Percentiles rank a stretch among this genome's conserved stretches.
Evolutionary conservation across 2,797 vertebrate genomes (phyloP).

Genomic region (Nasua narica): DNA sequence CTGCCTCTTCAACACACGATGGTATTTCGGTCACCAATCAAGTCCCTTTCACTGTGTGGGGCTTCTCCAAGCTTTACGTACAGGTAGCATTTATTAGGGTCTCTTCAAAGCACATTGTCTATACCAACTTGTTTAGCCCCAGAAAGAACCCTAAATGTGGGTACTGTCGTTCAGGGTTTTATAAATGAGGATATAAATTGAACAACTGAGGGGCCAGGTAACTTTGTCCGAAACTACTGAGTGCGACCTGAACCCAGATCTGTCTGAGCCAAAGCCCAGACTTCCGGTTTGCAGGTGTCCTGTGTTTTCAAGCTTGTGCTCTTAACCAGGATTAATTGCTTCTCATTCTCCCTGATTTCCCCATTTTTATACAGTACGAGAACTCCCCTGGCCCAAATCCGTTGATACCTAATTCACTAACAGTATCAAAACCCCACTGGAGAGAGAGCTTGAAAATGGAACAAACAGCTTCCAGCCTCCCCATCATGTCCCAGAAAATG

Average conservation of each 20-base stretch:
- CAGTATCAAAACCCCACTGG: neutral
- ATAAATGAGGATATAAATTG: neutral
- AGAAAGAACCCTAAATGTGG: neutral
- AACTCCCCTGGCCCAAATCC: slow-evolving; percentile 38
- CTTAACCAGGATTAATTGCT: neutral
- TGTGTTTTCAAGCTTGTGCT: neutral
- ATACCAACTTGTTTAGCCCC: neutral
- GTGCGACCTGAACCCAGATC: neutral
- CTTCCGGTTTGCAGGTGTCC: neutral
- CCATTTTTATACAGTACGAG: slow-evolving; percentile 21
- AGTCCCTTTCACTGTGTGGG: neutral
- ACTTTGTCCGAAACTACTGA: neutral
- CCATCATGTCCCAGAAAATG: neutral
- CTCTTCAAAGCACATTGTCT: neutral
- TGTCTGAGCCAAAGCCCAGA: neutral
- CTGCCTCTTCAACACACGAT: neutral
- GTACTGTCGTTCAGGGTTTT: neutral
- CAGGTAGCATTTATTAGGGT: neutral
- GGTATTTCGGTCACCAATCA: slow-evolving; percentile 50
- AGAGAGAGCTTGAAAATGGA: neutral
- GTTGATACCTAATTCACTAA: neutral
- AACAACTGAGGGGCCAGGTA: neutral
- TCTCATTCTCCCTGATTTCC: neutral
- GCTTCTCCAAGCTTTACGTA: neutral
- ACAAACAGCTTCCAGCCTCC: neutral